Evolutionary conservation across 2,113 vertebrate species (phyloP).

Genomic region (Neolamprologus modestus): DNA sequence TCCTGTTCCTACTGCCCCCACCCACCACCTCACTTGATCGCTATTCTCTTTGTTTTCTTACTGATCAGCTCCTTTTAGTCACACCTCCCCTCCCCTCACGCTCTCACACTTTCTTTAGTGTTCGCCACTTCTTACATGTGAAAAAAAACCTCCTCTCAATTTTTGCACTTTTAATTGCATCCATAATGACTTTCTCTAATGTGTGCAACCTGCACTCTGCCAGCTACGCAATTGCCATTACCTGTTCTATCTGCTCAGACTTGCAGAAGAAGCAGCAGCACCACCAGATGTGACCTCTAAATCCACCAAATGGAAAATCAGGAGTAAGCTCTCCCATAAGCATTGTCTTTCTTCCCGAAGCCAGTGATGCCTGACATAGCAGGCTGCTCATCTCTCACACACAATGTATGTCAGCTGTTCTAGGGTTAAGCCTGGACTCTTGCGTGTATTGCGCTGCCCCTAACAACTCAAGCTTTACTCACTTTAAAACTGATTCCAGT

Average conservation of each 20-base stretch:
- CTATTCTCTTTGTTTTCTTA: constrained; percentile 9
- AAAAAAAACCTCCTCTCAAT: neutral
- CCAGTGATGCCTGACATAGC: constrained; percentile 38
- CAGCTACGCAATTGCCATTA: constrained; percentile 5
- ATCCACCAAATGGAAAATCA: constrained; percentile 54
- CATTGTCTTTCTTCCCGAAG: constrained; percentile 46
- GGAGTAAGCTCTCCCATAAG: constrained; percentile 51
- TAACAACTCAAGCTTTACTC: neutral
- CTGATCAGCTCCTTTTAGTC: constrained; percentile 23
- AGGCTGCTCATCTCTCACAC: constrained; percentile 49
- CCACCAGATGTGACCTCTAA: constrained; percentile 61
- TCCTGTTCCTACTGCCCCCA: neutral
- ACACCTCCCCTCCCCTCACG: neutral
- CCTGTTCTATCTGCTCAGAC: constrained; percentile 31
- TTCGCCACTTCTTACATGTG: constrained; percentile 1
- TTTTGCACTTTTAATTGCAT: constrained; percentile 59
- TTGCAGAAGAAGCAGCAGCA: constrained; percentile 8
- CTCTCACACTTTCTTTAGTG: constrained; percentile 18
- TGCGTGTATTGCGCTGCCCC: neutral
- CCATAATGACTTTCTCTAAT: constrained; percentile 38
- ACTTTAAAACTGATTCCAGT: neutral
- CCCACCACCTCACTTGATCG: neutral
- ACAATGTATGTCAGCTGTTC: constrained; percentile 6
- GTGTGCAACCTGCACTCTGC: constrained; percentile 20
- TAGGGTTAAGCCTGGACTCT: neutral